Conservation (phyloP, 2,888 invertebrate species). For the Pandemis cinnamomeana region DNA sequence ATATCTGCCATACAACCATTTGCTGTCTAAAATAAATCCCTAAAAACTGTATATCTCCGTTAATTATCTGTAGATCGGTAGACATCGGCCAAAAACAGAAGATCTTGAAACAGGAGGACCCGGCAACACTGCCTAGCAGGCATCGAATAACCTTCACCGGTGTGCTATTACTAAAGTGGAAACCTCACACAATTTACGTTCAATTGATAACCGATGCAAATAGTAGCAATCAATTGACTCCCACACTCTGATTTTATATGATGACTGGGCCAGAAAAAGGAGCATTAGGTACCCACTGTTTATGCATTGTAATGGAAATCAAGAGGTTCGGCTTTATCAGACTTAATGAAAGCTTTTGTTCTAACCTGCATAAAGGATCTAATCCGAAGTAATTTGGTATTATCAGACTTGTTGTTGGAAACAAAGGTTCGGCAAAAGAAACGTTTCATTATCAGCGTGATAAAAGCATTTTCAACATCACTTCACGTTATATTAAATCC, state of each 20-base stretch:
- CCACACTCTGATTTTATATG: slow-evolving; percentile 4
- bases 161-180: not conserved
- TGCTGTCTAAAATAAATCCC: too few relatives aligned
- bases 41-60: too few relatives aligned
- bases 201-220: slow-evolving; percentile 14
- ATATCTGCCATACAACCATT: too few relatives aligned
- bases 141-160: slow-evolving; percentile 6
- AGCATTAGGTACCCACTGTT: not conserved
- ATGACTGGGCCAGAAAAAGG: not conserved
- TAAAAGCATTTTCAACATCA: slow-evolving; percentile 14
- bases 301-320: slow-evolving; percentile 3
- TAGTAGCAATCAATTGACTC: slow-evolving; percentile 24
- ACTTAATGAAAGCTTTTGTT: slow-evolving; percentile 23
- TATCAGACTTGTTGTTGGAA: slow-evolving; percentile 20
- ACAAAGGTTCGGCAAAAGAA: slow-evolving; percentile 16
- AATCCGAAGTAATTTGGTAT: slow-evolving; percentile 18
- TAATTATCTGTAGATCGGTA: too few relatives aligned
- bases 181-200: slow-evolving; percentile 12
- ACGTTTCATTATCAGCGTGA: slow-evolving; percentile 17
- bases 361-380: slow-evolving; percentile 14
- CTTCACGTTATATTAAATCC: not conserved
- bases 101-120: too few relatives aligned
- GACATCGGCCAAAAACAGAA: too few relatives aligned
- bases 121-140: not conserved
- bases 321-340: slow-evolving; percentile 3